Base-by-base conservation (phyloP, 2,888 invertebrate species). In the Sphinx pinastri region DNA sequence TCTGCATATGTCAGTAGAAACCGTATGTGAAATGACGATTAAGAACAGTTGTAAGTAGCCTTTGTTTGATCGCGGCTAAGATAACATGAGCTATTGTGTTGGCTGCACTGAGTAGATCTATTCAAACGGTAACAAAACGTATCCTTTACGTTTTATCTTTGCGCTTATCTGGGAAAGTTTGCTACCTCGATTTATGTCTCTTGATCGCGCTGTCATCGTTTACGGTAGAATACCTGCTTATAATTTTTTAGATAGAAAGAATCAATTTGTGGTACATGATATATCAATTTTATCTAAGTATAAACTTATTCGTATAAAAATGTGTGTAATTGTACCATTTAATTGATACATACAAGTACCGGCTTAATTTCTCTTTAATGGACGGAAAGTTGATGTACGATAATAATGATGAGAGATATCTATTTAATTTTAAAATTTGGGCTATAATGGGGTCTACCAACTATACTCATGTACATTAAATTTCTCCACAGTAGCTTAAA, bases 11-110 rank as follows among this genome's bases (percentile, higher is more conserved):
- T 87, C 83, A 86, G 88, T 87, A 83, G 91, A 90, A 89, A 90
- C 88, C 83, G 91, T 91, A 92, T 92, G 92, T 92, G 93, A 93
- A 94, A 93, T 92, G 92, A 89, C 89, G 92, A 93, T 93, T 93
- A 93, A 92, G 88, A 92, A 93, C 93, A 91, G 92, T 92, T 92
- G 88, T 87, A 92, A 92, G 92, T 92, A 92, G 92, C 89, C 89
- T 93, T 94, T 94, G 94, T 94, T 91, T 81, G 92, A 93, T 94
- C 83, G 79, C 72, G 72, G 75, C 71, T 71, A 71, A 75, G 93
- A 93, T 93, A 93, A 86, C 76, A 72, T 71, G 71, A 75, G 81
- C 90, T 81, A 92, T 92, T 93, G 91, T 93, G 80, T 76, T 72
- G 76, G 79, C 75, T 78, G 80, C 80, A 73, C 72, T 66, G 79